Conservation (phyloP, 2,888 invertebrate genomes). For the Idaea biselata region DNA sequence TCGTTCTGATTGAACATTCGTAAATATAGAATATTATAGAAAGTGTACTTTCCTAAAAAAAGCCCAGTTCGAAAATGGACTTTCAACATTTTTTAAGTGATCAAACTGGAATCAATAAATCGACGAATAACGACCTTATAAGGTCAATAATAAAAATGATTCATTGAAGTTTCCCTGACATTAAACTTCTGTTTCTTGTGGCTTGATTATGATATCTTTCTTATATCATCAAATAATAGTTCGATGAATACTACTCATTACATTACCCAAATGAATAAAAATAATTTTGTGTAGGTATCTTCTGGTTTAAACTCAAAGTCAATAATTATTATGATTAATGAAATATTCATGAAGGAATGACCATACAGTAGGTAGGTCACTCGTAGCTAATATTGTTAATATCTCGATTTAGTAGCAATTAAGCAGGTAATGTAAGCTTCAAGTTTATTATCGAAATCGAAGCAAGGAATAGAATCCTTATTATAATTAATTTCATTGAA, state of each 20-base stretch:
- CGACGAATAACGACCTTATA: neutral
- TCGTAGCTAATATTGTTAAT: neutral
- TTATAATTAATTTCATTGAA: neutral
- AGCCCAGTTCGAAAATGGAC: conserved; percentile 31
- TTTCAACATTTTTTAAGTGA: conserved; percentile 7
- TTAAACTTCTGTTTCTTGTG: conserved; percentile 37
- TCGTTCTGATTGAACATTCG: neutral
- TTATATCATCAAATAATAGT: conserved; percentile 23
- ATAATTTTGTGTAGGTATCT: neutral
- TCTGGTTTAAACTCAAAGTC: neutral
- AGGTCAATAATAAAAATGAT: conserved; percentile 14
- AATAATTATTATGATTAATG: conserved; percentile 1
- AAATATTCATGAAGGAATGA: neutral
- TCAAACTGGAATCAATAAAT: neutral
- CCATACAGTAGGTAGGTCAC: neutral
- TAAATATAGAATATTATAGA: conserved; percentile 38
- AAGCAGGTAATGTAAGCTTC: neutral
- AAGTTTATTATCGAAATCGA: neutral
- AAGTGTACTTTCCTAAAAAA: conserved; percentile 60
- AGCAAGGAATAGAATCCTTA: neutral
- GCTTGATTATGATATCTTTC: conserved; percentile 20
- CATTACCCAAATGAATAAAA: neutral
- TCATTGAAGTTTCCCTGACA: conserved; percentile 24
- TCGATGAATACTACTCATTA: conserved; percentile 22
- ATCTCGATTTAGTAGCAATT: neutral